A percentile compares a stretch with the other conserved stretches of the same genome.
These are phyloP conservation scores for Yoshiicerus persimilis DNA, from an alignment of 1,140 invertebrate species.

Conservation along the genomic window DNA sequence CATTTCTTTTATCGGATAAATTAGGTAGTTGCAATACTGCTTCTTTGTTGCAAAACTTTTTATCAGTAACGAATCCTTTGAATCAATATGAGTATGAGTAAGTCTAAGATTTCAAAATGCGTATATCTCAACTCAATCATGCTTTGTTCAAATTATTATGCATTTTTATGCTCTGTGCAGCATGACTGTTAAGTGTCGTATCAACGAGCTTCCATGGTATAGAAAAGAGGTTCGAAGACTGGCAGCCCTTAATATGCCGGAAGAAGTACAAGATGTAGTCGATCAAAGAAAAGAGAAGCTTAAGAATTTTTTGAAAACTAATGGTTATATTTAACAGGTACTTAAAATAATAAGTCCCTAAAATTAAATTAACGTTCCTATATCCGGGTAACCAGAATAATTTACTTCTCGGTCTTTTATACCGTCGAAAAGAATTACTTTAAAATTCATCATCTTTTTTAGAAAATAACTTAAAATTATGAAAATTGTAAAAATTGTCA, in stretches of 20 bases:
- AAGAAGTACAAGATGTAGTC: not conserved
- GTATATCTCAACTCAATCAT: not conserved
- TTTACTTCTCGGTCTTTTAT: too few species aligned
- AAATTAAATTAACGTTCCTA: too few species aligned
- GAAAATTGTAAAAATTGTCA: too few species aligned
- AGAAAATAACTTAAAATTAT: too few species aligned
- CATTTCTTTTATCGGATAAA: constrained; percentile 26
- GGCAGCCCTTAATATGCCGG: not conserved
- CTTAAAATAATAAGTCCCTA: too few species aligned
- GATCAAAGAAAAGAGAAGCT: not conserved
- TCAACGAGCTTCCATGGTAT: not conserved
- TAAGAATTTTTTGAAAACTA: not conserved
- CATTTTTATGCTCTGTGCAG: not conserved
- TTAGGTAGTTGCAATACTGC: not conserved
- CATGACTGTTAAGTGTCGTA: not conserved
- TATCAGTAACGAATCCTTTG: not conserved
- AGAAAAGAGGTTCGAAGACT: not conserved
- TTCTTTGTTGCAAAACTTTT: not conserved
- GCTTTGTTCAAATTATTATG: not conserved
- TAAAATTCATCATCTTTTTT: too few species aligned
- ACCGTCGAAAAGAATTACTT: too few species aligned
- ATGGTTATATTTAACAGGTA: too few species aligned
- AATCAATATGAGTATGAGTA: not conserved
- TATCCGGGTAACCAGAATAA: too few species aligned
- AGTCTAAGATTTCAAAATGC: too few species aligned